Evolutionary conservation across 2,888 invertebrate species (phyloP).

Genomic region (Ashinkailepas kermadecensis): DNA sequence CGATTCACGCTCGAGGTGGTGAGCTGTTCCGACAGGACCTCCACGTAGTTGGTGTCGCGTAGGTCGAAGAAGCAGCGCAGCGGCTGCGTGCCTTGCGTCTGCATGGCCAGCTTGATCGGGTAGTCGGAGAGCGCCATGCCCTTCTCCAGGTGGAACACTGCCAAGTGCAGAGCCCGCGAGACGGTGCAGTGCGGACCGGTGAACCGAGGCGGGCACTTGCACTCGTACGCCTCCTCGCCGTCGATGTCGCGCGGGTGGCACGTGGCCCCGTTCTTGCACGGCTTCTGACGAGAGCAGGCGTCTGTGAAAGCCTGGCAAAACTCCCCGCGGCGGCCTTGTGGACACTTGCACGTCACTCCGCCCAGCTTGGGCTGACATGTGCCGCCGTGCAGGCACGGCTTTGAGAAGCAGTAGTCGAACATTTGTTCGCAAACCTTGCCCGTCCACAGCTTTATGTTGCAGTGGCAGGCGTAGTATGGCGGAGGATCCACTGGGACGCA

Average conservation of each 20-base stretch:
- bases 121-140: neutral
- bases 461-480: slow-evolving; percentile 1
- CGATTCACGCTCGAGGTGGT: neutral
- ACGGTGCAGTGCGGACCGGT: neutral
- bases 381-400: slow-evolving; percentile 49
- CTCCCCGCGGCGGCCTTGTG: slow-evolving; percentile 36
- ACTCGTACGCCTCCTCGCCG: neutral
- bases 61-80: neutral
- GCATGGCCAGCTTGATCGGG: neutral
- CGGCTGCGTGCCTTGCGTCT: neutral
- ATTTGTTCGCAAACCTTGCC: slow-evolving; percentile 36
- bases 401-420: slow-evolving; percentile 52
- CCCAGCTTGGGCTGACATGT: slow-evolving; percentile 39
- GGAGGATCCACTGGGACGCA: neutral
- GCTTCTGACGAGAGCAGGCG: slow-evolving; percentile 34
- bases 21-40: neutral
- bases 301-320: slow-evolving; percentile 36
- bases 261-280: neutral
- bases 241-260: neutral
- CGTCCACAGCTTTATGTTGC: neutral
- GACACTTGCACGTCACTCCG: slow-evolving; percentile 36
- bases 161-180: neutral
- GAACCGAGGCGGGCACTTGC: neutral
- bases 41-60: neutral
- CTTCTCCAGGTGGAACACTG: neutral